Base-by-base conservation (phyloP, 2,888 invertebrate genomes). In the Pyrrhosoma nymphula region DNA sequence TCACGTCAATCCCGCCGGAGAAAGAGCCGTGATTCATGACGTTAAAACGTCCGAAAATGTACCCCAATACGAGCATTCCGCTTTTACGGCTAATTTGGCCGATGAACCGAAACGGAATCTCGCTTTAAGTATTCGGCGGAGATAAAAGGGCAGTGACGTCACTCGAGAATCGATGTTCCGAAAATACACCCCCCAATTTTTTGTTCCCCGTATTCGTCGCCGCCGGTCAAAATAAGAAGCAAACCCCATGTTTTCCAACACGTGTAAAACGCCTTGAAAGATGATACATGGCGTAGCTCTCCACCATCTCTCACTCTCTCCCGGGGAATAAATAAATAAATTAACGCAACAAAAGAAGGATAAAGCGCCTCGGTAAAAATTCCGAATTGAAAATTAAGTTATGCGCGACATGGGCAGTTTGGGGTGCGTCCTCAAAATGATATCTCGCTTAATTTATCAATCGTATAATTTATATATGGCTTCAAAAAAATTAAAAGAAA, bases 291-390 rank as follows among this genome's bases (percentile, higher is more conserved):
- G 82, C 82, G 82, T 35, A 82, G 30, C 2, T 16, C 30, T 26
- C 0, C 35, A 0, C 0, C 56, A 2, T 47, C 47, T 47, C 47
- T 4, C 47, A 47, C 47, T 47, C 47, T 39, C 55, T 60, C 20
- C 6, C 18, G 60, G n/a, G 69, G 69, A 60, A 93, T 47, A 60
- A 39, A 75, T 93, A 75, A 93, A 93, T 93, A 93, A 93, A 93
- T 93, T 93, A 93, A 75, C 47, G 55, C 60, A 8, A 35, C 12
- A 26, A 35, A 0, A 35, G 16, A 12, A 14, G 82, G 82, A 82
- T 35, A 35, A 35, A 82, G 35, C 82, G 82, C 12, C 82, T 35
- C 30, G 82, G 35, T 60, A 60, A 82, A 82, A 82, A 82, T 82
- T 82, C 82, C 35, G 82, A 82, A 82, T 82, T 82, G 82, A 82